Evolutionary conservation across 2,888 invertebrate genomes (phyloP), one percentile per base, ranked within the genome.

Genomic region (Rhagonycha lutea): DNA sequence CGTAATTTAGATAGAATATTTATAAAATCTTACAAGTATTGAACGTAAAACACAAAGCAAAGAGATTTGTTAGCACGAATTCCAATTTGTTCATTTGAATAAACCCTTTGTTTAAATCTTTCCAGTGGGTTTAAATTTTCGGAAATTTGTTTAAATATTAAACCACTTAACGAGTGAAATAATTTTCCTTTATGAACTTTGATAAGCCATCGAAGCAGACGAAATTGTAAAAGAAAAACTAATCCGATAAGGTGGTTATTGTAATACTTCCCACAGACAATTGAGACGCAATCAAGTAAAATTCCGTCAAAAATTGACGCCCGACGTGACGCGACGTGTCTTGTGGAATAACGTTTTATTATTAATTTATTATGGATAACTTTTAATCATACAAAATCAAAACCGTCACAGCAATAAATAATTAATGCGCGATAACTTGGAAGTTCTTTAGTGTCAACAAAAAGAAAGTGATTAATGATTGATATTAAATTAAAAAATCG

Each of bases 61-160:
- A 62, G 28, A 75, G 71, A 75, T 75, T 62, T 75, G 62, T 71
- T 68, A 71, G 71, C 68, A 71, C 68, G 71, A 75, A 75, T 75
- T 47, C 68, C 68, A 71, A 75, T 74, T 74, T 74, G 70, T 74
- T 74, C 74, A 74, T 74, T 74, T 74, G 70, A 74, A 70, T 75
- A 47, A 47, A n/a, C 47, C 68, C 62, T 70, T 61, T 68, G 62
- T 75, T 75, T 71, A 68, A 71, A 75, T 68, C 68, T 70, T 28
- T 62, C 68, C 62, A 18, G 61, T 12, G 61, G 67, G 47, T 47
- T 47, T 47, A 47, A 47, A n/a, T n/a, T 47, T 47, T n/a, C 4
- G n/a, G n/a, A n/a, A 47, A 47, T 47, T 47, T 47, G 7, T n/a
- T 47, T 47, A 11, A n/a, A 47, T n/a, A 10, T 47, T 47, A n/a